Conservation (phyloP, 1,140 invertebrate species). For the Lasaia peninsularis region DNA sequence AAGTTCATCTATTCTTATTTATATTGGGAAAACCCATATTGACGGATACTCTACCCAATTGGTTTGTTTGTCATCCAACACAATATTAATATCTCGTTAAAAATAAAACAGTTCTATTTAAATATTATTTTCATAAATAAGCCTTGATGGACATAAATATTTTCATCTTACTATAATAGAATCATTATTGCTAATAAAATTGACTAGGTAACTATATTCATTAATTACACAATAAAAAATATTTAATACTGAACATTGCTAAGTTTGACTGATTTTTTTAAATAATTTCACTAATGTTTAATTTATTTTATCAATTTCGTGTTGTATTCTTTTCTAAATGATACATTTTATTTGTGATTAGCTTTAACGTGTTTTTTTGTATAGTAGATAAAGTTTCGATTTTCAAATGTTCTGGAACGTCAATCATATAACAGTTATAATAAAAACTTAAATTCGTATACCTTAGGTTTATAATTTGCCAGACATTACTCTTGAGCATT, state of each 20-base stretch:
- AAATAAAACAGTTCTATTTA: too few relatives aligned
- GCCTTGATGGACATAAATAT: neutral
- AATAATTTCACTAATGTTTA: neutral
- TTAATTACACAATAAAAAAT: neutral
- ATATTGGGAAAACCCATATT: too few relatives aligned
- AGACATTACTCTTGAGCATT: constrained; percentile 55
- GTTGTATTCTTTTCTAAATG: neutral
- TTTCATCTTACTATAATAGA: constrained; percentile 11
- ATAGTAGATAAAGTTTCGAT: too few relatives aligned
- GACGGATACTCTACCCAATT: too few relatives aligned
- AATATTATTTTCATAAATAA: too few relatives aligned
- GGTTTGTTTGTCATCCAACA: too few relatives aligned
- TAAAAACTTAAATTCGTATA: neutral
- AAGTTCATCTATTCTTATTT: too few relatives aligned
- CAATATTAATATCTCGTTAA: too few relatives aligned
- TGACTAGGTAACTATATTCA: neutral
- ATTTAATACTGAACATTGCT: constrained; percentile 3
- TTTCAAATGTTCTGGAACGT: neutral
- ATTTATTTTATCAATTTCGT: constrained; percentile 1
- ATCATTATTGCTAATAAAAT: too few relatives aligned
- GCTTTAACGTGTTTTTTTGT: too few relatives aligned
- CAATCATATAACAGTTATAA: neutral
- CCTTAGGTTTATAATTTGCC: constrained; percentile 37
- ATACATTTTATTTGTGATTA: too few relatives aligned
- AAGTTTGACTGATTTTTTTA: constrained; percentile 16